Base-by-base conservation (phyloP, 2,797 vertebrate species). In the Odontamblyopus rebecca region DNA sequence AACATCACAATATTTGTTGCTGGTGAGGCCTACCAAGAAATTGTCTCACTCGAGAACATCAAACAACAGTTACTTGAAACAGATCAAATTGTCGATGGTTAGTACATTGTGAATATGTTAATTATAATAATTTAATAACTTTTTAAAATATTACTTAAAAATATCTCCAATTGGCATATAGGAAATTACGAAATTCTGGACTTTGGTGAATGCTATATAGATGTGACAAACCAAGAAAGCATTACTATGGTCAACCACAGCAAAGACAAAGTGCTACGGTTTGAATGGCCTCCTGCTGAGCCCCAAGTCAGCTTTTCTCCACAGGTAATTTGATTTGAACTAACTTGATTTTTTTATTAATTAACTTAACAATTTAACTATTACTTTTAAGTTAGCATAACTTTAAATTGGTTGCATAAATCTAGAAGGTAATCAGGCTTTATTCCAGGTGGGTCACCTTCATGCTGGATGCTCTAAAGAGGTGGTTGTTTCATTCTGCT, bases 231-330 rank as follows among this genome's bases (percentile, higher is more conserved):
- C 77, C 69, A 81, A 0, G 86, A 93, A 72, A 95, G 89, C 71
- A 96, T 97, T 82, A 95, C 93, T 0, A 83, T 99, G 90, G 95
- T 91, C 73, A 99, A 96, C 71, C 95, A 88, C 85, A 95, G 94
- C 91, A 83, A 51, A 53, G 74, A 26, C 1, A 89, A 93, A 1
- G 86, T 76, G 6, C 73, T 96, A 80, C 91, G 92, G 70, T 99
- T 99, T 38, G 92, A 97, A 85, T 99, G 97, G 98, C 93, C 92
- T 1, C 5, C 83, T 15, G 68, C 76, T 0, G 81, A 69, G 73
- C 2, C 78, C 0, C 82, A 94, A 0, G 35, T 97, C 56, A 70
- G 64, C 53, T 95, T 98, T 90, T 95, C 94, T 35, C 97, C 97
- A 7, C 92, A 94, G 95, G 96, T 96, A 91, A 84, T 12, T 26